Conservation (phyloP, 1,140 invertebrate species). For the Gryon sp. region DNA sequence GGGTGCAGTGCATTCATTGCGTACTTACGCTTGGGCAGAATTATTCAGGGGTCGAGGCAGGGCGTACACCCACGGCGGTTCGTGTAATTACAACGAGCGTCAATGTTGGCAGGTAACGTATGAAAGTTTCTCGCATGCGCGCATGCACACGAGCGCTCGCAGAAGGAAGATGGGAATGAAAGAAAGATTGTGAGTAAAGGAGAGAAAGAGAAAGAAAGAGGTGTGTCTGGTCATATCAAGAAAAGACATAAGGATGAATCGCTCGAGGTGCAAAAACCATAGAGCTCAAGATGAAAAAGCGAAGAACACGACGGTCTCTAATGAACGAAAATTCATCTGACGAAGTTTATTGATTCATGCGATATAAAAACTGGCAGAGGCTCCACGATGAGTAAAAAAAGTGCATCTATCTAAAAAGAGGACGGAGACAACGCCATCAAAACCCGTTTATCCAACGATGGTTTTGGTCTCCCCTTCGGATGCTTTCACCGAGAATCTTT, state of each 20-base stretch:
- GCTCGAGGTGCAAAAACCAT: slow-evolving; percentile 35
- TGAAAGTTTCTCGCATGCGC: slow-evolving; percentile 61
- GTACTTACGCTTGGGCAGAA: slow-evolving; percentile 42
- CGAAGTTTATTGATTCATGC: slow-evolving; percentile 50
- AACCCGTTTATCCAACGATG: slow-evolving; percentile 43
- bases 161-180: slow-evolving; percentile 24
- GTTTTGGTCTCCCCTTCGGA: slow-evolving; percentile 30
- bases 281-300: slow-evolving; percentile 20
- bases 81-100: slow-evolving; percentile 71
- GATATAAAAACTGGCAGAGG: slow-evolving; percentile 7
- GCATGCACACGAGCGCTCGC: slow-evolving; percentile 28
- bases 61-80: slow-evolving; percentile 66
- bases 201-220: slow-evolving; percentile 29
- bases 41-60: slow-evolving; percentile 63
- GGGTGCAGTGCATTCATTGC: slow-evolving; percentile 17
- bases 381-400: not conserved
- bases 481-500: slow-evolving; percentile 49
- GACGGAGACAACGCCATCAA: slow-evolving; percentile 30
- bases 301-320: slow-evolving; percentile 23
- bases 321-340: slow-evolving; percentile 46
- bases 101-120: slow-evolving; percentile 67
- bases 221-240: slow-evolving; percentile 54
- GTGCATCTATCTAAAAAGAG: too few relatives aligned
- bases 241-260: slow-evolving; percentile 58
- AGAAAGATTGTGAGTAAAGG: slow-evolving; percentile 36